Conservation (phyloP, 2,888 invertebrate species). For the Conus canariensis region DNA sequence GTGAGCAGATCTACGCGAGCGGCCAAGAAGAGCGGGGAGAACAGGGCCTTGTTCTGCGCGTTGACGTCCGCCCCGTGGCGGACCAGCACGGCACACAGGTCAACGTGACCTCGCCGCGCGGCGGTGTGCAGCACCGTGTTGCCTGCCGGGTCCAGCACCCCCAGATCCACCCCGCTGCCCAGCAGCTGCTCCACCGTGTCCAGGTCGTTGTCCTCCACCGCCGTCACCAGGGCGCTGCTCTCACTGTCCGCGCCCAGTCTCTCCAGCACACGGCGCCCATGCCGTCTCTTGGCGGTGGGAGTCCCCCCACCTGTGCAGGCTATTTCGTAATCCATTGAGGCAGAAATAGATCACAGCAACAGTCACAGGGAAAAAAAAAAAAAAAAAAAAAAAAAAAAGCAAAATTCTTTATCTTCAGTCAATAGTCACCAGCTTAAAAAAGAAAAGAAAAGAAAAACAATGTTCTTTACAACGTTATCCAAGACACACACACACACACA, state of each 20-base stretch:
- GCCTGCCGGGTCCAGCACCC: slow-evolving; percentile 29
- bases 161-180: slow-evolving; percentile 39
- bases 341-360: not conserved
- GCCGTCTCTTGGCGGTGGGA: not conserved
- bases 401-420: too few species aligned
- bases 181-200: slow-evolving; percentile 32
- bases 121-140: slow-evolving; percentile 42
- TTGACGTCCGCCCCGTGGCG: slow-evolving; percentile 44
- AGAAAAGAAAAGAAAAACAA: too few species aligned
- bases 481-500: too few species aligned
- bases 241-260: not conserved
- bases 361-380: too few species aligned
- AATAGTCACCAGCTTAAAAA: too few species aligned
- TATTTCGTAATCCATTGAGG: not conserved
- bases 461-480: too few species aligned
- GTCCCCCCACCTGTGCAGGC: not conserved
- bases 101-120: slow-evolving; percentile 38
- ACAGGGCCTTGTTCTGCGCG: not conserved
- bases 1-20: not conserved
- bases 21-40: slow-evolving; percentile 33
- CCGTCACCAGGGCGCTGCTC: not conserved
- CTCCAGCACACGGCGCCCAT: not conserved
- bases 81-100: slow-evolving; percentile 37
- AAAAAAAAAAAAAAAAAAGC: too few species aligned
- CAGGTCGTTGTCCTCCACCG: not conserved